These are phyloP conservation scores for Cremastinae sp. DNA, from an alignment of 2,888 invertebrate species.

Conservation along the genomic window DNA sequence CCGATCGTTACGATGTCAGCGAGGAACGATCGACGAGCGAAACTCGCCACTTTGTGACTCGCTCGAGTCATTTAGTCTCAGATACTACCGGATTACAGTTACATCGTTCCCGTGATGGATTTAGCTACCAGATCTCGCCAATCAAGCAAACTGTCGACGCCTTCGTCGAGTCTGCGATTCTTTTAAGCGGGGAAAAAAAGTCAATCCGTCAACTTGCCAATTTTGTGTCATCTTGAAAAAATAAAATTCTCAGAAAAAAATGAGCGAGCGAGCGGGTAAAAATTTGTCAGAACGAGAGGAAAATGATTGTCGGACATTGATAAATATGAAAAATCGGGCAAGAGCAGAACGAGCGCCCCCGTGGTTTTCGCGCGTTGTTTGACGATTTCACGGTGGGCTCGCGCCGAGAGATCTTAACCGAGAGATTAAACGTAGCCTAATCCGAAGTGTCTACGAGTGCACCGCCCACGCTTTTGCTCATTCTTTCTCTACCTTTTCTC, in stretches of 20 bases:
- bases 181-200: neutral
- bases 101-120: neutral
- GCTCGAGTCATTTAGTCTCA: neutral
- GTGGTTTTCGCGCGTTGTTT: constrained; percentile 61
- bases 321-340: constrained; percentile 14
- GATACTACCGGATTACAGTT: constrained; percentile 30
- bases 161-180: neutral
- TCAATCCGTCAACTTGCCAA: no score
- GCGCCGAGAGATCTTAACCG: constrained; percentile 56
- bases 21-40: constrained; percentile 10
- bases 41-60: neutral
- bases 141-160: no score
- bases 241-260: neutral
- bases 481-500: neutral
- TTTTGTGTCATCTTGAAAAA: constrained; percentile 1
- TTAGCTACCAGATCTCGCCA: no score
- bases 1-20: neutral
- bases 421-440: constrained; percentile 64
- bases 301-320: constrained; percentile 18
- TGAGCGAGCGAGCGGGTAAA: constrained; percentile 4
- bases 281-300: constrained; percentile 26
- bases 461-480: constrained; percentile 63
- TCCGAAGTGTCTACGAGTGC: constrained; percentile 62
- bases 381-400: constrained; percentile 70
- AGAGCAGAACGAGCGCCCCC: constrained; percentile 37